Evolutionary conservation across 2,797 vertebrate genomes (phyloP).

Genomic region (Hybognathus amarus): DNA sequence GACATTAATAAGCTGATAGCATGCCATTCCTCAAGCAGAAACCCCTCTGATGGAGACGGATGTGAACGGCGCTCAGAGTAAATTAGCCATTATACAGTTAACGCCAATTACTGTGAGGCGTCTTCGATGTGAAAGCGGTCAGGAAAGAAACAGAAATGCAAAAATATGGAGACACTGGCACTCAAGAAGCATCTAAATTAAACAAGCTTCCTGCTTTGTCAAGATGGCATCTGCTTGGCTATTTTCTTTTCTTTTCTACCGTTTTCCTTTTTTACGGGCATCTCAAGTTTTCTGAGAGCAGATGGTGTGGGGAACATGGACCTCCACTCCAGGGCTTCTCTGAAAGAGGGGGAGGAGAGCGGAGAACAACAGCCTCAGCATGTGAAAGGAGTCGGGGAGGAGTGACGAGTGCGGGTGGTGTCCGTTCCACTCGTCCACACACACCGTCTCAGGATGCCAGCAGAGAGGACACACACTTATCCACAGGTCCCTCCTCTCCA

Average conservation of each 20-base stretch:
- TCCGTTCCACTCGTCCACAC: conserved; percentile 36
- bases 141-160: conserved; percentile 2
- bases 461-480: conserved; percentile 49
- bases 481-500: conserved; percentile 29
- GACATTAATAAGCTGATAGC: conserved; percentile 16
- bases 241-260: conserved; percentile 74
- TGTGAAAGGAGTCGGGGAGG: conserved; percentile 62
- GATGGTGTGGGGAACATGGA: conserved; percentile 85
- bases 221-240: conserved; percentile 81
- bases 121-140: background rate
- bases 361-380: conserved; percentile 53
- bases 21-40: conserved; percentile 41
- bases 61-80: background rate
- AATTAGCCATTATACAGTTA: background rate
- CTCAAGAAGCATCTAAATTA: conserved; percentile 66
- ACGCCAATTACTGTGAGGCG: background rate
- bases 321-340: conserved; percentile 62
- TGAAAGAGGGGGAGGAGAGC: conserved; percentile 55
- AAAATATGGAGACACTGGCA: conserved; percentile 15
- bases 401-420: conserved; percentile 46
- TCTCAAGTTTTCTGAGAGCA: conserved; percentile 84
- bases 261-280: conserved; percentile 67
- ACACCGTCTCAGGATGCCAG: conserved; percentile 52
- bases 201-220: conserved; percentile 80
- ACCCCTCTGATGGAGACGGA: conserved; percentile 15